Base-by-base conservation (phyloP, 1,140 invertebrate species). In the Colletes latitarsis region DNA sequence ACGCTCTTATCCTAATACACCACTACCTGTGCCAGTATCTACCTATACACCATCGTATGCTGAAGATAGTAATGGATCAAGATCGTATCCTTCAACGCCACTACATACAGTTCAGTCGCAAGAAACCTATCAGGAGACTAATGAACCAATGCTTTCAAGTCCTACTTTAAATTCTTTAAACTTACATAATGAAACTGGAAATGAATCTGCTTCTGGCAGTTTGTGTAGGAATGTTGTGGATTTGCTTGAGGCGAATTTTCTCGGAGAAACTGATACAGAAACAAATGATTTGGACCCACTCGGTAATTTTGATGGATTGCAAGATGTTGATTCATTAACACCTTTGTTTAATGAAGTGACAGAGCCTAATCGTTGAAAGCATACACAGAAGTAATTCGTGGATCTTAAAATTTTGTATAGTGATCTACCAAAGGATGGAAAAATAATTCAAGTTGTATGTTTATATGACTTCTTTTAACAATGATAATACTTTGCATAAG, bases 1-100 rank as follows among this genome's bases (percentile, higher is more conserved):
- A 0, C 85, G 93, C 8, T 94, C 93, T 4, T 94, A 94, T 83
- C 92, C 93, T 0, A 94, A 94, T 67, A 94, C 93, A 12, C 93
- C 93, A 0, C 68, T 94, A 55, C 92, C 93, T 6, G 73, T 89
- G 5, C 86, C 88, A 66, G 80, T 89, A 4, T 81, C 83, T 8
- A 79, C 83, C 6, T 86, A 87, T 21, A 79, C 90, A 39, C 60
- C 88, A 17, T 80, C 81, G 12, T 91, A 88, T 19, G 72, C 86
- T 8, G 92, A 93, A 14, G 92, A 92, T 52, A 92, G 89, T 52
- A 91, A 90, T 71, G 89, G 90, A 5, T 93, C 93, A 14, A 90
- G 92, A 67, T 94, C 93, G 0, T 93, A 93, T 75, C 92, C 93
- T 0, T 90, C 92, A 1, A 94, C 93, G 3, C 93, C 93, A 3